Percentiles rank a stretch among this genome's conserved stretches.
These are phyloP conservation scores for Lochmaea crataegi DNA, from an alignment of 2,888 invertebrate genomes.

Conservation along the genomic window DNA sequence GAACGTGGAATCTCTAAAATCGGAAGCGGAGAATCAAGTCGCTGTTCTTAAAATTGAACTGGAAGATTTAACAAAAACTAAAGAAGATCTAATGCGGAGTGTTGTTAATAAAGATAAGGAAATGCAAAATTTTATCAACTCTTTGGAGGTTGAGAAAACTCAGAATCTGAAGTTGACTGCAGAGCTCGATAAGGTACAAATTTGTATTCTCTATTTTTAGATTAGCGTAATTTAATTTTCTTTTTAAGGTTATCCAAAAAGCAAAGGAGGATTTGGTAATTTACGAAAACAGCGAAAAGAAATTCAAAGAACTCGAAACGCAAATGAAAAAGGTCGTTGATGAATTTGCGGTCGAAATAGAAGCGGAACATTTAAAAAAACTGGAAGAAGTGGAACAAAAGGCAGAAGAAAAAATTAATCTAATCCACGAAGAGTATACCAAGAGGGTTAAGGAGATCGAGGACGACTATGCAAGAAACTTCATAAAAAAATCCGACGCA, in stretches of 20 bases:
- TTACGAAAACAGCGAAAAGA: slow-evolving; percentile 26
- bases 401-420: slow-evolving; percentile 48
- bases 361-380: slow-evolving; percentile 43
- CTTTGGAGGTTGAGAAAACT: slow-evolving; percentile 57
- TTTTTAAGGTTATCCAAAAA: slow-evolving; percentile 39
- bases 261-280: slow-evolving; percentile 32
- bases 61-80: slow-evolving; percentile 45
- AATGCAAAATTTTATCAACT: slow-evolving; percentile 57
- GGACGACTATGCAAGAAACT: slow-evolving; percentile 66
- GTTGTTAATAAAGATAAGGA: slow-evolving; percentile 57
- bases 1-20: slow-evolving; percentile 50
- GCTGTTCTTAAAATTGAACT: slow-evolving; percentile 55
- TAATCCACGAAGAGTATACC: slow-evolving; percentile 51
- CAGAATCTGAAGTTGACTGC: slow-evolving; percentile 44
- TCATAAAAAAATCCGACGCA: slow-evolving; percentile 70
- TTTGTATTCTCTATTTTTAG: too few relatives aligned
- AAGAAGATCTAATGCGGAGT: slow-evolving; percentile 51
- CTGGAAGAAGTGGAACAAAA: slow-evolving; percentile 44
- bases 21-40: slow-evolving; percentile 49
- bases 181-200: slow-evolving; percentile 31
- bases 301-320: slow-evolving; percentile 37
- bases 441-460: slow-evolving; percentile 51
- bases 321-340: slow-evolving; percentile 48
- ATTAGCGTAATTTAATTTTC: neutral
- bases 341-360: slow-evolving; percentile 48